These are phyloP conservation scores for Adelognathus sp. DNA, from an alignment of 2,888 invertebrate genomes.

Conservation along the genomic window DNA sequence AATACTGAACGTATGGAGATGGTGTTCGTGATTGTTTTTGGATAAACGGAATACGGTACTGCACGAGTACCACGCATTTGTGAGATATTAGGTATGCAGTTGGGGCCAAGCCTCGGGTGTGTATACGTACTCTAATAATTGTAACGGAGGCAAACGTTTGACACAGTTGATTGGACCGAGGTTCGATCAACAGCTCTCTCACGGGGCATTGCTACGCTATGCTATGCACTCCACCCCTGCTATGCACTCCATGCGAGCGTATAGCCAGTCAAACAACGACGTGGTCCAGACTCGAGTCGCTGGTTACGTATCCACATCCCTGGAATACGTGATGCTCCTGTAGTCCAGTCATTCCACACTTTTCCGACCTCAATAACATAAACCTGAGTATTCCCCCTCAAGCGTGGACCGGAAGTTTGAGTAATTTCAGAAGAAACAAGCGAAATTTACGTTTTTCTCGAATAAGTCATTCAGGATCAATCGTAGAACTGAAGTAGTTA, in stretches of 20 bases:
- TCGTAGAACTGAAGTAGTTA: too few relatives aligned
- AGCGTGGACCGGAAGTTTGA: too few relatives aligned
- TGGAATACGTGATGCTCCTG: background rate
- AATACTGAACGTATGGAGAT: too few relatives aligned
- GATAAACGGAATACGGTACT: background rate
- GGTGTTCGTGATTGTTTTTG: background rate
- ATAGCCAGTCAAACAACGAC: background rate
- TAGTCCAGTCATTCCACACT: too few relatives aligned
- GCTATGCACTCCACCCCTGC: background rate
- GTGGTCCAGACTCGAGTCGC: background rate
- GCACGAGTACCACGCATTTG: background rate
- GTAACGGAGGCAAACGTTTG: slow-evolving; percentile 3
- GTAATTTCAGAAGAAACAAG: too few relatives aligned
- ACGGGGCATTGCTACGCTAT: background rate
- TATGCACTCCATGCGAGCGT: background rate
- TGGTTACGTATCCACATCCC: background rate
- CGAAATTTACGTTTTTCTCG: too few relatives aligned
- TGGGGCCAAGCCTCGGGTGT: background rate
- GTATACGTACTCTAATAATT: slow-evolving; percentile 2
- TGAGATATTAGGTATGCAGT: background rate
- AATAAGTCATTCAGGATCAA: too few relatives aligned
- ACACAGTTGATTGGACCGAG: background rate
- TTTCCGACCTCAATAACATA: too few relatives aligned
- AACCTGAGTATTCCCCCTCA: too few relatives aligned
- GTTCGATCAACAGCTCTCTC: background rate